Evolutionary conservation across 2,113 vertebrate species (phyloP).

Genomic region (Phrynocephalus versicolor): DNA sequence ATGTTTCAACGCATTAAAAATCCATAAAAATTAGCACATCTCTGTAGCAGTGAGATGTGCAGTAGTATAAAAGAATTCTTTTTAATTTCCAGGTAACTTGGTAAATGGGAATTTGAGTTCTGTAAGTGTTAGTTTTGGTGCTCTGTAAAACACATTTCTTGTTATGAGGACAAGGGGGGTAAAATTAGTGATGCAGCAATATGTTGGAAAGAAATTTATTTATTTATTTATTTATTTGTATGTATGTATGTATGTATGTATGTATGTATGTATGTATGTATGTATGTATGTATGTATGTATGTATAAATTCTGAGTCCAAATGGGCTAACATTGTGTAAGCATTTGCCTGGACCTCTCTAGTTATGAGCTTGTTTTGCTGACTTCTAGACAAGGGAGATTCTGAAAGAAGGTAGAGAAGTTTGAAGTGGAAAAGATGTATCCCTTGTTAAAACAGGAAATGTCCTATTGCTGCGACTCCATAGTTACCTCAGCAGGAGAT

Average conservation of each 20-base stretch:
- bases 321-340: not conserved
- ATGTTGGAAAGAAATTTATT: not conserved
- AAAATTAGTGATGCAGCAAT: not conserved
- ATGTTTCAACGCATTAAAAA: not conserved
- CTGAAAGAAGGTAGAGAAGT: not conserved
- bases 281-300: too few species aligned
- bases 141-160: not conserved
- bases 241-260: too few species aligned
- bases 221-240: not conserved
- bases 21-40: not conserved
- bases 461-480: not conserved
- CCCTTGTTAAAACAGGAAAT: not conserved
- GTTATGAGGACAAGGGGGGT: not conserved
- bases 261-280: too few species aligned
- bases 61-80: not conserved
- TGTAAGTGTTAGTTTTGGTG: not conserved
- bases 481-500: not conserved
- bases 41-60: not conserved
- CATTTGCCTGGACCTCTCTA: not conserved
- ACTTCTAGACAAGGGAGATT: not conserved
- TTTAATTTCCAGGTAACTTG: slow-evolving; percentile 18
- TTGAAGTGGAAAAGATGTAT: not conserved
- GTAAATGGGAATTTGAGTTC: slow-evolving; percentile 2
- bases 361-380: not conserved
- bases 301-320: not conserved